phyloP scores from a whole-genome alignment of 2,888 invertebrate genomes.

The Cenopis cana region DNA sequence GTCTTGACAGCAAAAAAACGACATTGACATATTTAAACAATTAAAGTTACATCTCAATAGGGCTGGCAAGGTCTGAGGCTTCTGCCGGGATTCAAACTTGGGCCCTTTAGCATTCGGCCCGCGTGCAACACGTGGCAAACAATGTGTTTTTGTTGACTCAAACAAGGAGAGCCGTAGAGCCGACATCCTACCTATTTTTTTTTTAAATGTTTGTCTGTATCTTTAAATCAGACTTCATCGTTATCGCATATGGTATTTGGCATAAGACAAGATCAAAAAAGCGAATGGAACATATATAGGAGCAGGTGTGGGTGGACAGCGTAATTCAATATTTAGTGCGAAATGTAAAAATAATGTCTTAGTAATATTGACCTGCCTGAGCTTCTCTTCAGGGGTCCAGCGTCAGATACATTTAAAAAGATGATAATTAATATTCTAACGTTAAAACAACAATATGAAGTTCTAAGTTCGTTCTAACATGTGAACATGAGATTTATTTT shows the following conservation, averaged over 20 bases:
- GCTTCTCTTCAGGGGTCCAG: slow-evolving; percentile 1
- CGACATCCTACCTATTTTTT: slow-evolving; percentile 3
- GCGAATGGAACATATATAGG: not conserved
- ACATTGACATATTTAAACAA: slow-evolving; percentile 47
- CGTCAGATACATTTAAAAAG: slow-evolving; percentile 15
- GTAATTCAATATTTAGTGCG: slow-evolving; percentile 23
- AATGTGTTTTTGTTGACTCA: slow-evolving; percentile 78
- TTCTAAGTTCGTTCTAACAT: too few relatives aligned
- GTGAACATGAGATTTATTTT: too few relatives aligned
- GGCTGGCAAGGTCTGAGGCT: slow-evolving; percentile 50
- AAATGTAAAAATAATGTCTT: slow-evolving; percentile 17
- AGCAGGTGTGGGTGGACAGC: slow-evolving; percentile 26
- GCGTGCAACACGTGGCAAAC: slow-evolving; percentile 81
- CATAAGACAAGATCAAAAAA: not conserved
- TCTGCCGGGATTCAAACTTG: slow-evolving; percentile 62
- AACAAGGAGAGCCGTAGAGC: slow-evolving; percentile 59
- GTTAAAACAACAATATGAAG: too few relatives aligned
- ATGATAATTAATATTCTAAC: not conserved
- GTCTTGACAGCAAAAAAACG: slow-evolving; percentile 27
- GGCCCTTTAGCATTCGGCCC: slow-evolving; percentile 71
- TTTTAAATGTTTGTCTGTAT: not conserved
- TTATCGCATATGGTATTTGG: not conserved
- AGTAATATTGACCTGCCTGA: slow-evolving; percentile 2
- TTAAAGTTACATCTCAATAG: slow-evolving; percentile 44
- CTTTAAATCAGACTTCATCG: not conserved